Base-by-base conservation (phyloP, 2,888 invertebrate species). In the Xestobium rufovillosum region DNA sequence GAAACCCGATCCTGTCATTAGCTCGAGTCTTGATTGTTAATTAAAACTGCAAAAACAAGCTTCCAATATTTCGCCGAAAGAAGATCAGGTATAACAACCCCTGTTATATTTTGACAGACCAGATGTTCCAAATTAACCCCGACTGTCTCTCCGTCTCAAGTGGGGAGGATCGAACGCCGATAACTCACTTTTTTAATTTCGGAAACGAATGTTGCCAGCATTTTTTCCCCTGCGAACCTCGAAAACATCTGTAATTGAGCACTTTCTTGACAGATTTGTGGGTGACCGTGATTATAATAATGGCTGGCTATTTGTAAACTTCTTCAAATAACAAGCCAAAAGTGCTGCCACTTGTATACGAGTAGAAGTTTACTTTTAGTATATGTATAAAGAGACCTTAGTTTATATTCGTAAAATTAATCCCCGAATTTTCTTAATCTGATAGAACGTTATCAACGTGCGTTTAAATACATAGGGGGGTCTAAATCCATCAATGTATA, bases 401-500 rank as follows among this genome's bases (percentile, higher is more conserved):
- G 23, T 19, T 19, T 19, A 19, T 19, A 19, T 19, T 19, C 23
- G 6, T n/a, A n/a, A 19, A 19, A 19, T 19, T 44, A 44, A 44
- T 44, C 44, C 35, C 29, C 19, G 31, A 44, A 43, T 40, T 41
- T 37, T 40, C 38, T 45, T 44, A 43, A 44, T 44, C 47, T 40
- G 44, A 47, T 44, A 41, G 38, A 31, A 41, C 38, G 47, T 43
- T 48, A 49, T 45, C 48, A 42, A n/a, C n/a, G 41, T 40, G 33
- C 35, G 47, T 47, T 45, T 51, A 43, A 44, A 45, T 48, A n/a
- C n/a, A 45, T 23, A 42, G 36, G 46, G 47, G 41, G 40, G 36
- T 33, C 36, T 38, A 44, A 39, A 50, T 52, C 49, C 48, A 48
- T 52, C 52, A 50, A 45, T 46, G 48, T 52, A 42, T 41, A 36